Base-by-base conservation (phyloP, 2,113 vertebrate species). In the Plestiodon gilberti region DNA sequence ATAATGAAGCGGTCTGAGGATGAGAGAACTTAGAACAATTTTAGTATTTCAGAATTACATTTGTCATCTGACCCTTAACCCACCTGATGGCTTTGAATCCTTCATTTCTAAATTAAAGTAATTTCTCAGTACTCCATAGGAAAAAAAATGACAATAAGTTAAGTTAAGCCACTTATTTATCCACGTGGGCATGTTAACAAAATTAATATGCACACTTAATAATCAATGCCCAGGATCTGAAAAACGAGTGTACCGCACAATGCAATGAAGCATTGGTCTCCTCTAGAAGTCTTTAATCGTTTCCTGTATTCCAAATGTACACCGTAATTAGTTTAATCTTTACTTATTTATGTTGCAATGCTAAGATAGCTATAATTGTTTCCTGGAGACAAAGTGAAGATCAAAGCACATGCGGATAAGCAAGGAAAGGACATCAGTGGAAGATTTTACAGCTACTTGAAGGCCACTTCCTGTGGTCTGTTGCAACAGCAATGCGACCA, bases 121-220 rank as follows among this genome's bases (percentile, higher is more conserved):
- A 80, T 86, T 74, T 86, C 40, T 86, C 57, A 74, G 9, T 74
- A 35, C 28, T 18, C 28, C 23, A 9, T 81, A 69, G 20, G 69
- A 10, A 40, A 11, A 55, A 57, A 0, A 65, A 86, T 88, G 30
- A 57, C 35, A 67, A 74, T n/a, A 79, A 84, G 69, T 82, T 13
- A 61, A 55, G 77, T 0, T 62, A 6, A 70, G 67, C 67, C 64
- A 89, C 82, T 30, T 89, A 85, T 64, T 86, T 75, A 43, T 65
- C 76, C 1, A 57, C 61, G 83, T 17, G 64, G 28, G 77, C 52
- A 25, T 33, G 90, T 89, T 89, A 88, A 82, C 67, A 85, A 17
- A 38, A 25, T 86, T 85, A 86, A 78, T 76, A 25, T 84, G 4
- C 88, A 75, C 28, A 40, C 0, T 86, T 65, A 84, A 90, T 89